These are phyloP conservation scores for Armadillidium nasatum DNA, from an alignment of 1,140 invertebrate species.

Conservation along the genomic window DNA sequence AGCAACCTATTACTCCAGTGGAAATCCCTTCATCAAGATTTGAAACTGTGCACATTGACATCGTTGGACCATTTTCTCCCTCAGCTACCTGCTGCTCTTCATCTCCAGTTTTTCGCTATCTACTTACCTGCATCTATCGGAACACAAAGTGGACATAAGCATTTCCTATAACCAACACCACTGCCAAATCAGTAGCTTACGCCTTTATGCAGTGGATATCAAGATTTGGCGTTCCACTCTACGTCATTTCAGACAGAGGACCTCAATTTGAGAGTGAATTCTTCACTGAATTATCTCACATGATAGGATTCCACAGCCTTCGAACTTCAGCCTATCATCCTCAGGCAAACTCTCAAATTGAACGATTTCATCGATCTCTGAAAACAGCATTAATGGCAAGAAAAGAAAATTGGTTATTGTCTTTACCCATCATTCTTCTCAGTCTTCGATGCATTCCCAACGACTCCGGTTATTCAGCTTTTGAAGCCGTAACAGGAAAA, in stretches of 20 bases:
- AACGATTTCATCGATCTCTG: conserved; percentile 7
- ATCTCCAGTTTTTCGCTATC: conserved; percentile 12
- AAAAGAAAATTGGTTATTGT: neutral
- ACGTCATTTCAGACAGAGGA: conserved; percentile 37
- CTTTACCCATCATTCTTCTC: neutral
- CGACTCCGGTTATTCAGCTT: neutral
- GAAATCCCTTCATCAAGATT: neutral
- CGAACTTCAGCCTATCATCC: conserved; percentile 6
- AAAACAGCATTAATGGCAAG: conserved; percentile 1
- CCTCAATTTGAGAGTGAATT: conserved; percentile 29
- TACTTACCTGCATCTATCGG: conserved; percentile 39
- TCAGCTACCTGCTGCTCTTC: neutral
- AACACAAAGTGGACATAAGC: conserved; percentile 29
- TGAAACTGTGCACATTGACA: conserved; percentile 9
- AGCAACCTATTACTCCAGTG: neutral
- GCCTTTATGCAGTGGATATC: conserved; percentile 29
- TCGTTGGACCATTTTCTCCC: conserved; percentile 40
- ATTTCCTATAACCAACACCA: conserved; percentile 23
- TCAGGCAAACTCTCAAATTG: conserved; percentile 7
- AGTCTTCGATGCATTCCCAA: neutral
- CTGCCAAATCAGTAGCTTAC: conserved; percentile 28
- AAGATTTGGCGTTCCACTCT: conserved; percentile 37
- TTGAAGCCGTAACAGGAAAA: neutral
- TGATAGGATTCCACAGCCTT: conserved; percentile 21
- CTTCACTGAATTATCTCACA: neutral